These are phyloP conservation scores for Acrocephalus scirpaceus DNA, from an alignment of 2,797 vertebrate species.

Conservation along the genomic window DNA sequence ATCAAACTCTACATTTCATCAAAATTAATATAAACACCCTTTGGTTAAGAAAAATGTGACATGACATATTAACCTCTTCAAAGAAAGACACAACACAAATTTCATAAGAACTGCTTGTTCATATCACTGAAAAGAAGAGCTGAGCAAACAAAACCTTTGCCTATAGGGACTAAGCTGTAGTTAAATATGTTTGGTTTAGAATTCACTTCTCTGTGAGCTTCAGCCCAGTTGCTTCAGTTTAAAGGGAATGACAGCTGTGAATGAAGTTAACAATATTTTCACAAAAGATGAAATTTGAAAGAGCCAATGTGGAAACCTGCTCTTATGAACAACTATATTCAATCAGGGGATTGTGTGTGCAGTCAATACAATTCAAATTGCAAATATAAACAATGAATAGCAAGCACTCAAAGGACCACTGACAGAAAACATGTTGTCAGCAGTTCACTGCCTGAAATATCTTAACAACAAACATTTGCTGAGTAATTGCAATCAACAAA, in stretches of 20 bases:
- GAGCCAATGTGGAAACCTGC: neutral
- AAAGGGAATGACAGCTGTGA: neutral
- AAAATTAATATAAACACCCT: neutral
- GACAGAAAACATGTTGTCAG: neutral
- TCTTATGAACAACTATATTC: neutral
- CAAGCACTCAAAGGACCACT: neutral
- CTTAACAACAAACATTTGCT: conserved; percentile 2
- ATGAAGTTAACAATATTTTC: neutral
- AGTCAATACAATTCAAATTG: conserved; percentile 8
- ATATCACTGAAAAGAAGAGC: neutral
- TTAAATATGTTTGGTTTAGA: neutral
- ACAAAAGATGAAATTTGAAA: neutral
- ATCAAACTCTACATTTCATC: neutral
- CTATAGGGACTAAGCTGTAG: neutral
- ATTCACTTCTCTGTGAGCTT: neutral
- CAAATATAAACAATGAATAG: conserved; percentile 13
- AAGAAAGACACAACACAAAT: neutral
- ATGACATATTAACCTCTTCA: neutral
- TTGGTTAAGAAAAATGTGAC: neutral
- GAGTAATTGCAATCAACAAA: conserved; percentile 19
- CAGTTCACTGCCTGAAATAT: neutral
- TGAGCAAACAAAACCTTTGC: neutral
- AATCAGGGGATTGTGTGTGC: neutral
- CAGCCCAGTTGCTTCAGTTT: neutral
- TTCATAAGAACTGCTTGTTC: neutral